Evolutionary conservation across 92 coral and sea anemone species (phyloP), one percentile per base, ranked within the genome.

Genomic region (Virgularia gustaviana): DNA sequence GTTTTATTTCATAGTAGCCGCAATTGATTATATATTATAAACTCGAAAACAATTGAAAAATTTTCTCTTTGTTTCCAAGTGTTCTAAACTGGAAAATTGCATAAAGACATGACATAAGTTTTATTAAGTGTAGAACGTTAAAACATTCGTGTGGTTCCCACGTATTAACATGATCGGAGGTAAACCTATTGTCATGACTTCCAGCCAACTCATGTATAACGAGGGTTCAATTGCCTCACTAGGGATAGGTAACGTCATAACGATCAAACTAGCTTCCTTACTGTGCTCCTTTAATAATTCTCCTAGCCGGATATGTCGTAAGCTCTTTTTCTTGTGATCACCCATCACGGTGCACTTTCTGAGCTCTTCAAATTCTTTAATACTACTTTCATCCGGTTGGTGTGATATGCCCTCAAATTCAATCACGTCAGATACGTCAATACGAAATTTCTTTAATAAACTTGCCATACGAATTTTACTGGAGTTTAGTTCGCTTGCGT

Each of bases 151-250:
- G 49, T 94, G 99, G 45, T 94, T 94, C 2, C 99, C 99, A 55
- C 99, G 99, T 37, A 94, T 87, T 81, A 94, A 74, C 73, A 94
- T 59, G 24, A 94, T 88, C 1, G 99, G 99, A 47, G 99, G 99
- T 33, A 90, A 83, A 78, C 86, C 91, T 49, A 89, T 91, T 11
- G 99, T 84, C 81, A 94, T 49, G 52, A 87, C 88, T 49, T 94
- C 99, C 56, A 94, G 71, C 99, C 99, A 94, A 81, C 99, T 94
- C 99, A 94, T 94, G 78, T 94, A 94, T 74, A 94, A 58, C 67
- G 86, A 68, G 2, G 96, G 78, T 43, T 91, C 85, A 84, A 85
- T 88, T 73, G 88, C 79, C 52, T 82, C 90, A 63, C 87, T 85
- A 30, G 99, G 99, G 11, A 94, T 96, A 10, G 99, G 99, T 49